Base-by-base conservation (phyloP, 2,797 vertebrate genomes). In the Monodelphis domestica region DNA sequence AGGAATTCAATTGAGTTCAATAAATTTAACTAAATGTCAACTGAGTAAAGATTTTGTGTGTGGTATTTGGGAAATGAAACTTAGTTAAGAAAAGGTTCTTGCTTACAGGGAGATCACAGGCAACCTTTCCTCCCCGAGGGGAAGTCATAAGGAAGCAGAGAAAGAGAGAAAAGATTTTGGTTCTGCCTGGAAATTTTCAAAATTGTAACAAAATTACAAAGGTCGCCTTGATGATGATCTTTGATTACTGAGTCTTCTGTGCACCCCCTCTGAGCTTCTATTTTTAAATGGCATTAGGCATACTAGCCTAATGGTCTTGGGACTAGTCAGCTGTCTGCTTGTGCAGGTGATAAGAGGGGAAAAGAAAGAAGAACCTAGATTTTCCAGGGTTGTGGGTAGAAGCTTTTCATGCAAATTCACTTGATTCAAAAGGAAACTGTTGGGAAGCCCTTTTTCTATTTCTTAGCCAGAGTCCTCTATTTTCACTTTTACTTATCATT, bases 351-450 rank as follows among this genome's bases (percentile, higher is more conserved):
- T 54, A 56, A 53, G n/a, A 53, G 87, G 94, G 53, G 93, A 93
- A 94, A 53, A 91, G 87, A 50, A 0, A 6, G 92, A 87, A 93
- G 93, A 95, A 89, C 9, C 28, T 78, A 88, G 51, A 88, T 95
- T 93, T 87, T 89, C 63, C 56, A 89, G 94, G 55, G 28, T 78
- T 54, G 96, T 93, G 92, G 87, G 96, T 96, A 96, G 89, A 95
- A 97, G 93, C 89, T 95, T 90, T 96, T 90, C 78, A 96, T 97
- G 97, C 95, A 97, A 97, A 97, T 97, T 9, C 89, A 11, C 94
- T 91, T 54, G 78, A 87, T 52, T 97, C 91, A 97, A 59, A 95
- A 95, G 51, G 95, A 96, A 97, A 95, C 94, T 94, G 38, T 45
- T 56, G 33, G 15, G 54, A 90, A 91, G 53, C 24, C 57, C n/a